Evolutionary conservation across 2,797 vertebrate genomes (phyloP), one percentile per base, ranked within the genome.

Genomic region (Scomberomorus guttatus): DNA sequence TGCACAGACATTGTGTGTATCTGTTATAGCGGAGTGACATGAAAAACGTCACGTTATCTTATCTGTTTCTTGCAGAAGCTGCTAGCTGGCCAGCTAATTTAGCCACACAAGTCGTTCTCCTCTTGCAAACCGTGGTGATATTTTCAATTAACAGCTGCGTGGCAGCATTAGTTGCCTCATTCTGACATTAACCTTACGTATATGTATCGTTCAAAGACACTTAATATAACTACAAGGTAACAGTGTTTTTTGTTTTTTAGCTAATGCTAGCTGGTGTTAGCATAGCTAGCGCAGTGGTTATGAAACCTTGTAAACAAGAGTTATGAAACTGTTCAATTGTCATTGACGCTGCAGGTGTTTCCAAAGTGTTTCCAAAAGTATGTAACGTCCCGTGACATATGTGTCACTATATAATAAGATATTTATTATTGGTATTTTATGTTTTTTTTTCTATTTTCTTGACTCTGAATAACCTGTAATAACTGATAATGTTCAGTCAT

Each of bases 381-480:
- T 10, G 2, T 20, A 0, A 8, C 25, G 0, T 57, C 3, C 0
- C 4, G 1, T 17, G 13, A 42, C 3, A 39, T 11, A 39, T 11
- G 7, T 57, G 7, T 1, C 6, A 11, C 4, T 11, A 11, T 18
- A 18, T 14, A 51, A 39, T 17, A 13, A 1, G 1, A 4, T n/a
- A n/a, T n/a, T n/a, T n/a, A n/a, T n/a, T n/a, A n/a, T 5, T 52
- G 2, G 1, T 18, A 7, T 60, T 44, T 20, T 1, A 3, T 18
- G 1, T 42, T 51, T 20, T n/a, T 50, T 39, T 42, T 1, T 27
- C 0, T 17, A 0, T 24, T 51, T 62, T 2, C 46, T 56, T 22
- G n/a, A 48, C 24, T 75, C 14, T 51, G 27, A 73, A 14, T 82
- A 87, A 91, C 83, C 85, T 89, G 80, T 46, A 39, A 3, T 1